phyloP scores from a whole-genome alignment of 2,888 invertebrate species.

The Phaedon cochleariae region DNA sequence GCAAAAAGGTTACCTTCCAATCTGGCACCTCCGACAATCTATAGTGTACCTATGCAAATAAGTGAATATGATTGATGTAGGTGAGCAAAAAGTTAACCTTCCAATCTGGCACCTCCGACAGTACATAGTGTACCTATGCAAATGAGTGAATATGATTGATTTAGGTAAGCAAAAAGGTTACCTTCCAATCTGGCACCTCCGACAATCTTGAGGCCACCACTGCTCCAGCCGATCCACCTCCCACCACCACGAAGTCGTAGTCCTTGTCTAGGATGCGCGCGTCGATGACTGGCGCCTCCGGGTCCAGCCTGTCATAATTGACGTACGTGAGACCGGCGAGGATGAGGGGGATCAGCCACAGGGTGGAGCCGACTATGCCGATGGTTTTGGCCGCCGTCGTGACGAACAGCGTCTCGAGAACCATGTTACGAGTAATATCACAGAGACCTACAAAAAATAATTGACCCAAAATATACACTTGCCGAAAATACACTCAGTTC shows the following conservation, averaged over 20 bases:
- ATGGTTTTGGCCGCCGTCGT: slow-evolving; percentile 83
- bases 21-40: too few species aligned
- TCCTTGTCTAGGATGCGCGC: slow-evolving; percentile 70
- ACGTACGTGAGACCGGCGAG: slow-evolving; percentile 84
- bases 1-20: too few species aligned
- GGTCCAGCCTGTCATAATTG: slow-evolving; percentile 80
- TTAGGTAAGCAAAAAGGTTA: slow-evolving; percentile 7
- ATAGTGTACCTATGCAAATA: too few species aligned
- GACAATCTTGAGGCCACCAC: slow-evolving; percentile 81
- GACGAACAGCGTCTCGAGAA: slow-evolving; percentile 76
- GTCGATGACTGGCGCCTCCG: slow-evolving; percentile 79
- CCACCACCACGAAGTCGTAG: slow-evolving; percentile 86
- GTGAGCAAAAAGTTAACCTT: too few species aligned
- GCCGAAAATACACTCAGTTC: too few species aligned
- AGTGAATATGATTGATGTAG: too few species aligned
- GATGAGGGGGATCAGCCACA: slow-evolving; percentile 86
- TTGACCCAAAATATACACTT: too few species aligned
- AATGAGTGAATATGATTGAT: too few species aligned
- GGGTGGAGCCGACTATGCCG: slow-evolving; percentile 77
- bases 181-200: slow-evolving; percentile 78
- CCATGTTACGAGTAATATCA: slow-evolving; percentile 65
- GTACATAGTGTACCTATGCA: too few species aligned
- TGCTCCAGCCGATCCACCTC: slow-evolving; percentile 90
- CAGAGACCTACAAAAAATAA: slow-evolving; percentile 33
- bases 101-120: too few species aligned